Evolutionary conservation across 1,140 invertebrate species (phyloP).

Genomic region (Drosophila bocqueti): DNA sequence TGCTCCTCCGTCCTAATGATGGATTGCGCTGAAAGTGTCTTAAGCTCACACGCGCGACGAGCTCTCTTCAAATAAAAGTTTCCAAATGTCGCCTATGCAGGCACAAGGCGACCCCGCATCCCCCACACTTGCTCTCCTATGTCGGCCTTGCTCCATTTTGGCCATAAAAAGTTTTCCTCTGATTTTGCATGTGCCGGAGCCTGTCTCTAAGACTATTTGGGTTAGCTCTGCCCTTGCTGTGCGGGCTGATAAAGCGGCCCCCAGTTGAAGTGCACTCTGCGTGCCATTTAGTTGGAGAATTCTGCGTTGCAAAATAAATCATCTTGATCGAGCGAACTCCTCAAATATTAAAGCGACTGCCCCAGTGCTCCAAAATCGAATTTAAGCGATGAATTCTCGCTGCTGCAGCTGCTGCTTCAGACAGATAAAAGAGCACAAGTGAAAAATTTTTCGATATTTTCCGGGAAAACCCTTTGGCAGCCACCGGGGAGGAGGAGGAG

Average conservation of each 20-base stretch:
- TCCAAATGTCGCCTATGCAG: conserved; percentile 66
- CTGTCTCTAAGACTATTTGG: conserved; percentile 54
- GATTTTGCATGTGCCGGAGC: conserved; percentile 65
- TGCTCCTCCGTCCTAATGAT: conserved; percentile 61
- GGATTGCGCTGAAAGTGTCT: conserved; percentile 72
- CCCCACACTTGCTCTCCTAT: neutral
- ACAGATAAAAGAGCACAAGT: conserved; percentile 38
- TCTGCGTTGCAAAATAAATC: conserved; percentile 63
- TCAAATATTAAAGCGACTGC: conserved; percentile 59
- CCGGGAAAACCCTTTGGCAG: conserved; percentile 20
- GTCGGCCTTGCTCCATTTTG: conserved; percentile 48
- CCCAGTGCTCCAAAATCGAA: conserved; percentile 43
- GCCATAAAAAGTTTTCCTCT: conserved; percentile 72
- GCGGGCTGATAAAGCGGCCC: conserved; percentile 54
- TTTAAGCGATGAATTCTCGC: conserved; percentile 24
- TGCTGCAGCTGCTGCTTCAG: conserved; percentile 17
- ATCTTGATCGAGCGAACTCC: conserved; percentile 71
- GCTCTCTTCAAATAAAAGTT: conserved; percentile 64
- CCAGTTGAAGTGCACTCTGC: conserved; percentile 42
- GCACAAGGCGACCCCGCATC: conserved; percentile 28
- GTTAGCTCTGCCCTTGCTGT: conserved; percentile 45
- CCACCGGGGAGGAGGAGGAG: no score
- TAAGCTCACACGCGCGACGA: conserved; percentile 63
- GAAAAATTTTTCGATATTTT: conserved; percentile 50
- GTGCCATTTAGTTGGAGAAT: conserved; percentile 35